phyloP scores from a whole-genome alignment of 1,140 invertebrate species.

The Theocolax elegans region DNA sequence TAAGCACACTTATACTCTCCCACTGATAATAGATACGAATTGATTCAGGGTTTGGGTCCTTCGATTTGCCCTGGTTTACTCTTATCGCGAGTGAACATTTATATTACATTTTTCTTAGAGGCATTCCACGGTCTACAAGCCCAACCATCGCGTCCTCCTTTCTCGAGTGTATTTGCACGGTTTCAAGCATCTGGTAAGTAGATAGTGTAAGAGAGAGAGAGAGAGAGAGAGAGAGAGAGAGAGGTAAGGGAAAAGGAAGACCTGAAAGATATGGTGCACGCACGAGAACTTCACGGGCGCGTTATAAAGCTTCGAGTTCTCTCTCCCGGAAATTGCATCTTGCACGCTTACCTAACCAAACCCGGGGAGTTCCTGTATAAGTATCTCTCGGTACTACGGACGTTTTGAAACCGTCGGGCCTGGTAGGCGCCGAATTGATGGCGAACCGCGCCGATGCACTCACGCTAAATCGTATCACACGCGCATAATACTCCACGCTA shows the following conservation, averaged over 20 bases:
- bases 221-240: no score
- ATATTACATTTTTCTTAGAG: constrained; percentile 15
- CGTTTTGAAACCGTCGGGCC: neutral
- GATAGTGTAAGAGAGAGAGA: no score
- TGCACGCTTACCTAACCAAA: constrained; percentile 22
- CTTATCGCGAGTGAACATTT: constrained; percentile 21
- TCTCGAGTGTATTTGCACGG: neutral
- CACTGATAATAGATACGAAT: constrained; percentile 53
- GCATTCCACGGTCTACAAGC: neutral
- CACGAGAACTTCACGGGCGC: constrained; percentile 1
- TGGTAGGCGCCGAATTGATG: constrained; percentile 9
- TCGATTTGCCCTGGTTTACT: constrained; percentile 45
- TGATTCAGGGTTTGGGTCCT: constrained; percentile 46
- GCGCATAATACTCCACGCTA: neutral
- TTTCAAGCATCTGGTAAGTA: no score
- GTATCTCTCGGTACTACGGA: neutral
- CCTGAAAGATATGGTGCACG: constrained; percentile 20
- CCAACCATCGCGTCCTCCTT: neutral
- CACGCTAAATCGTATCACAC: constrained; percentile 13
- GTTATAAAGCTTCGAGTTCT: constrained; percentile 31
- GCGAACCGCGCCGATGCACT: constrained; percentile 11
- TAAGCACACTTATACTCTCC: neutral
- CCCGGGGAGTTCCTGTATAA: neutral
- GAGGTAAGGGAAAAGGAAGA: no score
- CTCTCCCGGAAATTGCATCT: constrained; percentile 39